Evolutionary conservation across 2,797 vertebrate species (phyloP).

Genomic region (Pantherophis alleghaniensis): DNA sequence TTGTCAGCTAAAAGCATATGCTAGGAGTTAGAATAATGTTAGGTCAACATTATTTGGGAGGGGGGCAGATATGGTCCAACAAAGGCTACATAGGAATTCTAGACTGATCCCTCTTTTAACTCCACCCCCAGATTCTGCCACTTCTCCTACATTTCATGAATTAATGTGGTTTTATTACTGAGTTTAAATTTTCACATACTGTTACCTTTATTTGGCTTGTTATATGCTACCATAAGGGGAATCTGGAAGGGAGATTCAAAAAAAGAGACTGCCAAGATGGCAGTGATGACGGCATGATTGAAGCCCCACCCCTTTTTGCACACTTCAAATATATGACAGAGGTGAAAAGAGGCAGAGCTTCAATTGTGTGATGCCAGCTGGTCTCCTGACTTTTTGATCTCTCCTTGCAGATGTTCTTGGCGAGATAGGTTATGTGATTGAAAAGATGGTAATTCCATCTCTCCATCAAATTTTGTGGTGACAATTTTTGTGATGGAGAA

Average conservation of each 20-base stretch:
- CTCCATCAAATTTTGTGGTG: not conserved
- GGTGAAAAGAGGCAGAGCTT: not conserved
- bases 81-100: not conserved
- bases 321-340: not conserved
- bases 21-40: not conserved
- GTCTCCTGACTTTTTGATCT: not conserved
- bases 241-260: not conserved
- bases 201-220: not conserved
- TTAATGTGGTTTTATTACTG: not conserved
- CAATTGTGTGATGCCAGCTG: not conserved
- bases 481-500: not conserved
- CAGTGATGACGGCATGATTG: not conserved
- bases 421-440: not conserved
- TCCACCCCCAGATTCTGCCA: not conserved
- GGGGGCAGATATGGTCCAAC: not conserved
- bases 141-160: not conserved
- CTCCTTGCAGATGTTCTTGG: not conserved
- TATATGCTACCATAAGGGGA: not conserved
- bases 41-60: not conserved
- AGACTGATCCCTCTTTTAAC: not conserved
- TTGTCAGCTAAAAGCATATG: not conserved
- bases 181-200: not conserved
- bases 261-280: not conserved
- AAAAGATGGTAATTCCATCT: not conserved
- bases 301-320: not conserved